Evolutionary conservation across 2,113 vertebrate genomes (phyloP).

Genomic region (Penelope pileata): DNA sequence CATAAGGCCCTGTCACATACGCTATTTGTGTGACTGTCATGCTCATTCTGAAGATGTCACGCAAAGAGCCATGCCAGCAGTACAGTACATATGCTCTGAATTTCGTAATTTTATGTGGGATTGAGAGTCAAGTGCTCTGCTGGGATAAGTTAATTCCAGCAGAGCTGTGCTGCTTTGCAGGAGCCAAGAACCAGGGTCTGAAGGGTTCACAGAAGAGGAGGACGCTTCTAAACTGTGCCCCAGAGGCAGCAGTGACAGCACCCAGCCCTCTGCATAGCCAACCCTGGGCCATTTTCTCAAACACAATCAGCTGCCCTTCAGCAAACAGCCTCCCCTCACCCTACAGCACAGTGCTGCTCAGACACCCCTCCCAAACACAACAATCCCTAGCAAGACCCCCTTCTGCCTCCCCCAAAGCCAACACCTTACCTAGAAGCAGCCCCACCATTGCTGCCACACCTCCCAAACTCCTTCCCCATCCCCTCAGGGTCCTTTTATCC

Average conservation of each 20-base stretch:
- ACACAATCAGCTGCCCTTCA: not conserved
- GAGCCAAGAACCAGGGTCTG: not conserved
- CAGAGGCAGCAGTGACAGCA: not conserved
- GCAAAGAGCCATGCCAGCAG: not conserved
- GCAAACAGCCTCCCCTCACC: not conserved
- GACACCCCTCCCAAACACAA: not conserved
- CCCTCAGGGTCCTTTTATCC: not conserved
- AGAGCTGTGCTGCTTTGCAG: not conserved
- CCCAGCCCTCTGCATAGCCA: not conserved
- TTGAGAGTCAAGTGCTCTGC: not conserved
- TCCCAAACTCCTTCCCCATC: no score
- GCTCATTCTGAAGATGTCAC: not conserved
- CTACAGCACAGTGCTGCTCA: not conserved
- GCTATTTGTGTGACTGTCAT: not conserved
- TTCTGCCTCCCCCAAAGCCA: not conserved
- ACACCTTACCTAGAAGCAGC: not conserved
- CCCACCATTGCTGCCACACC: no score
- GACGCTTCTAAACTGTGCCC: accelerated
- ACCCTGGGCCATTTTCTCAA: not conserved
- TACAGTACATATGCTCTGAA: not conserved
- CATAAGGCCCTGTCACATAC: not conserved
- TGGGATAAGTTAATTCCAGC: not conserved
- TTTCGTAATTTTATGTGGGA: not conserved
- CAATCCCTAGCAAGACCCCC: not conserved
- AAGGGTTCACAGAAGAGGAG: not conserved